Conservation (phyloP, 2,888 invertebrate species). For the Panopea generosa region DNA sequence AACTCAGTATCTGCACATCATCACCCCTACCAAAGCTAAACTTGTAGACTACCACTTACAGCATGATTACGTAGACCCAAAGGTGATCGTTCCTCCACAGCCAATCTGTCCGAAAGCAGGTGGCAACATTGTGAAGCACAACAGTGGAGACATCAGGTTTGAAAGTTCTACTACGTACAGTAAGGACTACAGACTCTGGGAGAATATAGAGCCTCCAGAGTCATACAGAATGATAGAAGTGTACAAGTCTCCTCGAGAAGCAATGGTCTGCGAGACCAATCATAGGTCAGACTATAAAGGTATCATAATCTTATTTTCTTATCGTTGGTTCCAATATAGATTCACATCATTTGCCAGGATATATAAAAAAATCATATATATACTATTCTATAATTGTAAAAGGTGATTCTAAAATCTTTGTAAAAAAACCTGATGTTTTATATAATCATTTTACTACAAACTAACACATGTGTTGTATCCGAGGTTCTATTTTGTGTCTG, state of each 20-base stretch:
- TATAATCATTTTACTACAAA: no score
- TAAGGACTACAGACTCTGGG: slow-evolving; percentile 49
- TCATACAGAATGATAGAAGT: slow-evolving; percentile 37
- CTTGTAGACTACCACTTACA: no score
- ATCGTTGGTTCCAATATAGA: no score
- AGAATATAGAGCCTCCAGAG: slow-evolving; percentile 27
- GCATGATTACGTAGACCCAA: slow-evolving; percentile 57
- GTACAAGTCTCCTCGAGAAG: slow-evolving; percentile 55
- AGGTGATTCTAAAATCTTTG: no score
- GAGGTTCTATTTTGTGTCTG: no score
- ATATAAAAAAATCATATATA: no score
- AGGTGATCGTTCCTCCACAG: slow-evolving; percentile 22
- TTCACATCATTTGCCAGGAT: no score
- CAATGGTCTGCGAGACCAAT: slow-evolving; percentile 60
- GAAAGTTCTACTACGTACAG: slow-evolving; percentile 45
- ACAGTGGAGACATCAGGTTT: slow-evolving; percentile 21
- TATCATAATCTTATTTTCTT: slow-evolving; percentile 1
- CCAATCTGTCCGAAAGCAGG: slow-evolving; percentile 29
- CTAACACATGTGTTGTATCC: no score
- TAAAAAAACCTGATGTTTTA: no score
- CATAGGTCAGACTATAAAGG: slow-evolving; percentile 60
- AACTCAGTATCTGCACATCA: no score
- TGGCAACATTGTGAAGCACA: slow-evolving; percentile 38
- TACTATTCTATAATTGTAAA: no score
- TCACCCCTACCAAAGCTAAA: no score